Percentiles rank a stretch among this genome's conserved stretches.
Conservation (phyloP, 2,888 invertebrate species). For the Aphrophora alni region DNA sequence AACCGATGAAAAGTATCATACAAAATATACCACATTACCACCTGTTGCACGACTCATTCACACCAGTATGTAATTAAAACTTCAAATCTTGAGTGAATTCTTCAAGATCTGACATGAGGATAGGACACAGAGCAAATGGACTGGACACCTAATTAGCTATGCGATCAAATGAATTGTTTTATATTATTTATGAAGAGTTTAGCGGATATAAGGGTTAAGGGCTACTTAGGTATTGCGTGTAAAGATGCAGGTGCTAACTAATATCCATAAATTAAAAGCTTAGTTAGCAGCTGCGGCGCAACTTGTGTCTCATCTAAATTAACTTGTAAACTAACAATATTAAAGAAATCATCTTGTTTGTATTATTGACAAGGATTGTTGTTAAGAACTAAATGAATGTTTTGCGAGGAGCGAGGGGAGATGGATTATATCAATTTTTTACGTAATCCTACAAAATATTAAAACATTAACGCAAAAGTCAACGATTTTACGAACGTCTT, state of each 20-base stretch:
- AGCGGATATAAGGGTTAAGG: not conserved
- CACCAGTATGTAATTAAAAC: not conserved
- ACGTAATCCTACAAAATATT: too few relatives aligned
- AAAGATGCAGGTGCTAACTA: not conserved
- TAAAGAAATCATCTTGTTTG: not conserved
- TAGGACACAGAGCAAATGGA: too few relatives aligned
- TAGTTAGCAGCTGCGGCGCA: not conserved
- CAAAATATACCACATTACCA: too few relatives aligned
- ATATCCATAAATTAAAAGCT: slow-evolving; percentile 9
- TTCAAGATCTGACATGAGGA: not conserved
- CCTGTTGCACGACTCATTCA: too few relatives aligned
- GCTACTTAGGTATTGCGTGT: not conserved
- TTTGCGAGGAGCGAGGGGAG: too few relatives aligned
- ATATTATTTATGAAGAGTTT: not conserved
- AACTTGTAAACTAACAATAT: not conserved
- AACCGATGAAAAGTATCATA: too few relatives aligned
- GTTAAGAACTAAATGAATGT: too few relatives aligned
- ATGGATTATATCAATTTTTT: too few relatives aligned
- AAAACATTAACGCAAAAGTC: too few relatives aligned
- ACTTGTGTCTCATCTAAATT: not conserved
- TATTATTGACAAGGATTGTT: too few relatives aligned
- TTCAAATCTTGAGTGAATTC: not conserved
- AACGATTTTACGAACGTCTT: too few relatives aligned
- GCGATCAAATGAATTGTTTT: not conserved
- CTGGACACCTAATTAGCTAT: not conserved